Evolutionary conservation across 2,113 vertebrate species (phyloP).

Genomic region (Sapayoa aenigma): DNA sequence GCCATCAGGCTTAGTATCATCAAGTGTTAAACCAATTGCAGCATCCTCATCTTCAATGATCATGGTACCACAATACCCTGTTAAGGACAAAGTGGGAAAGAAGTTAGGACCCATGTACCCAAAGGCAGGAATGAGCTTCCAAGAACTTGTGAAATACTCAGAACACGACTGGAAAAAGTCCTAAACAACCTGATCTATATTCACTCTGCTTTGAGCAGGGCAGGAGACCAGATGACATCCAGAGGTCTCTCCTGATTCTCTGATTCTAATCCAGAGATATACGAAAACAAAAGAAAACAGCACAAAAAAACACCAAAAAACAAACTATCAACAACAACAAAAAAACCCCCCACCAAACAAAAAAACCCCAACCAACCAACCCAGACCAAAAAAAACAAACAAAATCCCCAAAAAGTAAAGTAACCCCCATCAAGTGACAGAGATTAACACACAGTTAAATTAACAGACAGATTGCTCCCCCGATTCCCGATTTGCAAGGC

Average conservation of each 20-base stretch:
- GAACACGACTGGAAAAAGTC: neutral
- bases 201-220: neutral
- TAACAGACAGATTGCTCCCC: no score
- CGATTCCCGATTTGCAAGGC: neutral
- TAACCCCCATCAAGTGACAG: neutral
- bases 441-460: neutral
- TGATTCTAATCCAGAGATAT: neutral
- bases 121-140: neutral
- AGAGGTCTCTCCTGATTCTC: neutral
- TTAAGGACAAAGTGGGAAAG: neutral
- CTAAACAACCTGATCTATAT: neutral
- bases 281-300: neutral
- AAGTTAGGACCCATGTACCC: neutral
- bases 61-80: slow-evolving; percentile 94
- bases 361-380: no score
- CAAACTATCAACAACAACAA: neutral
- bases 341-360: neutral
- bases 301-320: neutral
- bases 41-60: slow-evolving; percentile 93
- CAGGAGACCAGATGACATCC: neutral
- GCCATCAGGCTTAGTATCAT: slow-evolving; percentile 95
- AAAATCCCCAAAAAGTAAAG: neutral
- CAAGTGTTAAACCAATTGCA: slow-evolving; percentile 88
- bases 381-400: neutral
- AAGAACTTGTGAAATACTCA: neutral